Evolutionary conservation across 2,113 vertebrate genomes (phyloP).

Genomic region (Pipra filicauda): DNA sequence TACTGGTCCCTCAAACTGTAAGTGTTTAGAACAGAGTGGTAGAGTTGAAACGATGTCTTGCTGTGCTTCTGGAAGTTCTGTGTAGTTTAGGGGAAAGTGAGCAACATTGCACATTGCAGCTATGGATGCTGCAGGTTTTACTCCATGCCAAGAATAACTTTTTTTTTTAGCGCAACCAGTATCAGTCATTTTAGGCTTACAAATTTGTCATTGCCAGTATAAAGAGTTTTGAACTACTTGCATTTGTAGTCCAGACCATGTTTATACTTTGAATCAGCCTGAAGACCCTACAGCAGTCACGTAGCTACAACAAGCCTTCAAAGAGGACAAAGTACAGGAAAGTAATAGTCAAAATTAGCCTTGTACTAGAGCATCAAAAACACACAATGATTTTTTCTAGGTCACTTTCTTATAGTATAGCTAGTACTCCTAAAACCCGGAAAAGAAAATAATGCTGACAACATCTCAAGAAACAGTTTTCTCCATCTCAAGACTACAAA

Average conservation of each 20-base stretch:
- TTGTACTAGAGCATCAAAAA: neutral
- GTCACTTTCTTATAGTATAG: neutral
- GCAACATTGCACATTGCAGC: neutral
- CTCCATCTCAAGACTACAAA: neutral
- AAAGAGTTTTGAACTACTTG: neutral
- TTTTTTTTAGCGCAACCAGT: neutral
- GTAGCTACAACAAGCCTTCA: neutral
- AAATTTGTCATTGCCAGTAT: neutral
- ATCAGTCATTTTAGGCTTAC: neutral
- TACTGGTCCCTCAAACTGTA: neutral
- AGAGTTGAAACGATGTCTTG: neutral
- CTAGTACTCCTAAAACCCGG: neutral
- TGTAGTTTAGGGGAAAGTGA: neutral
- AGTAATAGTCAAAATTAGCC: neutral
- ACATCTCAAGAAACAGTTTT: neutral
- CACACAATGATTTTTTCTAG: neutral
- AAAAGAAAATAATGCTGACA: neutral
- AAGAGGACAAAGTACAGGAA: neutral
- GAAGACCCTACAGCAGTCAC: neutral
- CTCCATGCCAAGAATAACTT: fast-evolving
- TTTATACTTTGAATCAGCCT: neutral
- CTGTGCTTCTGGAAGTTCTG: neutral
- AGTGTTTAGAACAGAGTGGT: neutral
- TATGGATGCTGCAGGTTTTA: neutral
- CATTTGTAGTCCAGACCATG: neutral